Evolutionary conservation across 2,113 vertebrate genomes (phyloP).

Genomic region (Burhinus oedicnemus): DNA sequence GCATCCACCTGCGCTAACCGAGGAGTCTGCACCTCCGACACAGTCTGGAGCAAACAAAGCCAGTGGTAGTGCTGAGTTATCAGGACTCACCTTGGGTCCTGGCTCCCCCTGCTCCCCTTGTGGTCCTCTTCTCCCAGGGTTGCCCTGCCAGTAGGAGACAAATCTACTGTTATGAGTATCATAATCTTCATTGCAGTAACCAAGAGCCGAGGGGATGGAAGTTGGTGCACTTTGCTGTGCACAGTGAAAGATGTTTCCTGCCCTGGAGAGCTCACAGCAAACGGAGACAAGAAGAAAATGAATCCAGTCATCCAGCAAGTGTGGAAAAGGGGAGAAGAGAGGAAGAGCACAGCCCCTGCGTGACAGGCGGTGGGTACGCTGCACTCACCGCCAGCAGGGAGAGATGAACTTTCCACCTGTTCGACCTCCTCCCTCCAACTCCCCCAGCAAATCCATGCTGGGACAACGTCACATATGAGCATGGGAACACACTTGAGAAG

Average conservation of each 20-base stretch:
- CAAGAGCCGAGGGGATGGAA: background rate
- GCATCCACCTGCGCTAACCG: background rate
- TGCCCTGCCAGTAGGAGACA: conserved; percentile 77
- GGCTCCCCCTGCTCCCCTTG: conserved; percentile 87
- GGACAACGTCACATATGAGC: fast-evolving
- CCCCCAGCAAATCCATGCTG: background rate
- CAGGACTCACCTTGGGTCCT: conserved; percentile 84
- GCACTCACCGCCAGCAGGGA: background rate
- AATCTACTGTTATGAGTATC: background rate
- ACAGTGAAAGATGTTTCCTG: background rate
- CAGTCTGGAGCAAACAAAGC: background rate
- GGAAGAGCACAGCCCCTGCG: background rate
- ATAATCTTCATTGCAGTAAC: background rate
- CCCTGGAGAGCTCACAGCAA: background rate
- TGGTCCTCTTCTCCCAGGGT: conserved; percentile 84
- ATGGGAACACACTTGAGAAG: background rate
- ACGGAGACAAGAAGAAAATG: background rate
- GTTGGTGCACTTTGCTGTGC: background rate
- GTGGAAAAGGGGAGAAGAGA: background rate
- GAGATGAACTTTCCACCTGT: background rate
- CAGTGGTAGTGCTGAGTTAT: background rate
- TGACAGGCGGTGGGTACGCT: background rate
- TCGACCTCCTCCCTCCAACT: background rate
- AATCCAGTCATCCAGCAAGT: background rate
- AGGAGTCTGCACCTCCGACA: background rate